Evolutionary conservation across 2,888 invertebrate genomes (phyloP), one percentile per base, ranked within the genome.

Genomic region (Eubasilissa splendida): DNA sequence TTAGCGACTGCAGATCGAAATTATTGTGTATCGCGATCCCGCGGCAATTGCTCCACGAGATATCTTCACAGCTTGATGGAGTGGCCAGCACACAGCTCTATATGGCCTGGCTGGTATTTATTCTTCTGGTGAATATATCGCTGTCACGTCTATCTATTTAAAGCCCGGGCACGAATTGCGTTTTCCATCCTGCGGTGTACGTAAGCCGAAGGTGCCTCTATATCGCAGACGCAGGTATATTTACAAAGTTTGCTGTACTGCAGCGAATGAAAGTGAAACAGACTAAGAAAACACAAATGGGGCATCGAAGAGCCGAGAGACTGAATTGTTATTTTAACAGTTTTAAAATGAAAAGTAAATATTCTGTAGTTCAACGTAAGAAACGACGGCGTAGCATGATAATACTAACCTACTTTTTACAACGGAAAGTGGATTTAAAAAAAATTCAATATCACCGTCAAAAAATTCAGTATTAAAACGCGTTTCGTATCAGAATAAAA

Each of bases 71-170:
- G 63, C 63, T 33, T 31, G 31, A 31, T 63, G 33, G 63, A 12
- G 22, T 63, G 12, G 75, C n/a, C 33, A 59, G 59, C 8, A 14
- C 74, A 31, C 14, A 4, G 12, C 42, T 53, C 52, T 59, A 60
- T 60, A 33, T 31, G 73, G 56, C 31, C 73, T 7, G 73, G 10
- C 22, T 56, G 54, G 33, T 50, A 68, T 50, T 52, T 50, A 68
- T 68, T 42, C 68, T 68, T 68, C 68, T 22, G n/a, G 63, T 52
- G 66, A 63, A 79, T 74, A 65, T 79, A 79, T 74, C 63, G 81
- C 79, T 79, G 81, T 81, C 81, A 81, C 79, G 81, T 81, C 50
- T 56, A 76, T 79, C 78, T 79, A 66, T 74, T 81, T 80, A 77
- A 77, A 80, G 76, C 52, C 66, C 59, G 68, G 50, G 71, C 80